Evolutionary conservation across 2,797 vertebrate genomes (phyloP).

Genomic region (Gobio occitaniae): DNA sequence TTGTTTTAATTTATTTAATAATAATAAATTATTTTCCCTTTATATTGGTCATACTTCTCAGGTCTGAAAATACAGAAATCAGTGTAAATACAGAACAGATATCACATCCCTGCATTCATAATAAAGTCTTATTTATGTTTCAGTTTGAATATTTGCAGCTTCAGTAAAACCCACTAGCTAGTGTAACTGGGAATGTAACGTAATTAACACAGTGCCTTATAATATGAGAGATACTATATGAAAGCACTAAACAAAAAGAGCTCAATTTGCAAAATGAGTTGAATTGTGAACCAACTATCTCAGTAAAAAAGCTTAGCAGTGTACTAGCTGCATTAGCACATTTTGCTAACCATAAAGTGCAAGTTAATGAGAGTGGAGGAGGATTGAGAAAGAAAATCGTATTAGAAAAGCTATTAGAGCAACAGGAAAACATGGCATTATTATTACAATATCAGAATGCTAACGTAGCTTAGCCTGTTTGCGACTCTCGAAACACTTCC

Average conservation of each 20-base stretch:
- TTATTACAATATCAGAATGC: slow-evolving; percentile 6
- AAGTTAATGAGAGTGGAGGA: not conserved
- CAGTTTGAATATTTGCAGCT: not conserved
- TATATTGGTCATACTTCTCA: not conserved
- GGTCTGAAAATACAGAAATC: not conserved
- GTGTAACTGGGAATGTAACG: slow-evolving; percentile 17
- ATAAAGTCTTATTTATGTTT: not conserved
- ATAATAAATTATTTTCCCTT: not conserved
- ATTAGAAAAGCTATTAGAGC: slow-evolving; percentile 10
- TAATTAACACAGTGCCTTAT: slow-evolving; percentile 20
- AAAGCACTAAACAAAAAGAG: slow-evolving; percentile 4
- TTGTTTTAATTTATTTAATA: not conserved
- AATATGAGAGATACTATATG: not conserved
- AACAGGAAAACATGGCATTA: not conserved
- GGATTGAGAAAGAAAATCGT: not conserved
- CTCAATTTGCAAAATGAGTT: slow-evolving; percentile 13
- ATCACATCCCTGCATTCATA: not conserved
- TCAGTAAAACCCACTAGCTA: not conserved
- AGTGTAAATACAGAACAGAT: not conserved
- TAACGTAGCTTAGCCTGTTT: not conserved
- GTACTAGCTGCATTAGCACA: not conserved
- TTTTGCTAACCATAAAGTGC: slow-evolving; percentile 17
- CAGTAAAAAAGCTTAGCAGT: not conserved
- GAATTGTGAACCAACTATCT: not conserved
- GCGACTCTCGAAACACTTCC: slow-evolving; percentile 12